Evolutionary conservation across 2,113 vertebrate genomes (phyloP), one percentile per base, ranked within the genome.

Genomic region (Odontesthes bonariensis): DNA sequence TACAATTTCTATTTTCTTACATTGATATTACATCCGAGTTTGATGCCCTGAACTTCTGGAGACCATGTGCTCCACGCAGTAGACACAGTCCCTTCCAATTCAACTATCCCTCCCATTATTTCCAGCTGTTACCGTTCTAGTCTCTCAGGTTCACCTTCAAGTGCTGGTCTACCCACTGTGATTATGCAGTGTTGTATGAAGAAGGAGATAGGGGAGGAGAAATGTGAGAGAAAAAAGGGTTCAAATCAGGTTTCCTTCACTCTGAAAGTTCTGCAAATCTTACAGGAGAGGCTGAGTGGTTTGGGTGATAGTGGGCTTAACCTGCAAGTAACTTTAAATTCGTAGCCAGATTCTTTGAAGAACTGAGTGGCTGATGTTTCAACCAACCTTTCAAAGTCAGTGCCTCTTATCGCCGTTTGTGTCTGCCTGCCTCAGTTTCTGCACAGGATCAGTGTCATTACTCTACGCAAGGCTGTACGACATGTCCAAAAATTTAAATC

Each of bases 261-360:
- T 78, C 75, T 62, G 35, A 59, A 58, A 79, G 59, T 66, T 60
- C 33, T 65, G 70, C 49, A 60, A 51, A 57, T 64, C 61, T 76
- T 20, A 52, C 65, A n/a, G 23, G 22, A 75, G 49, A 69, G 51
- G 56, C 55, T 55, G 76, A 78, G 73, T 82, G 82, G 56, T 87
- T 81, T 5, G 23, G 59, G 64, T 71, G 84, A 84, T 89, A 81
- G 58, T 23, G 53, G 68, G 75, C 76, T 86, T 77, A 88, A 82
- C 55, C 49, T 22, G 19, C 23, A 3, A 52, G 9, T 33, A 19
- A 47, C 70, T 84, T 38, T 79, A 81, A 85, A 67, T 46, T 52
- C 22, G n/a, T 49, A 3, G 40, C 46, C 54, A 19, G 32, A 17
- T 81, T 44, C 71, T 87, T 83, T 86, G 60, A 80, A 73, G 72